A percentile compares a stretch with the other conserved stretches of the same genome.
These are phyloP conservation scores for Morone saxatilis DNA, from an alignment of 2,113 vertebrate genomes.

Conservation along the genomic window DNA sequence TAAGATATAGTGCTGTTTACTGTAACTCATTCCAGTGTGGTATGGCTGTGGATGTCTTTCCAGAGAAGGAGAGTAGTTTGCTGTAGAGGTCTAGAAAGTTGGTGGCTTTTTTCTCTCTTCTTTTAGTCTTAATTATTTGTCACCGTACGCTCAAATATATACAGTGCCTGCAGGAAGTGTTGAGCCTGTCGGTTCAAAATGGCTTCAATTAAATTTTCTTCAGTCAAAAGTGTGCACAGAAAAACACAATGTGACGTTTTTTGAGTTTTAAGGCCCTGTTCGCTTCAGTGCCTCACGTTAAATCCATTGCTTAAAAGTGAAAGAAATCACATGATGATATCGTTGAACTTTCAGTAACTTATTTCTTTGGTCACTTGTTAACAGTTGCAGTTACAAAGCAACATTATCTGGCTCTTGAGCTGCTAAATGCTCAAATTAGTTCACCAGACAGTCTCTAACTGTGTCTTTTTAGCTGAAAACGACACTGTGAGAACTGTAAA, in stretches of 20 bases:
- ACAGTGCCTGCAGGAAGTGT: constrained; percentile 25
- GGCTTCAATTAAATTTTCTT: not conserved
- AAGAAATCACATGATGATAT: not conserved
- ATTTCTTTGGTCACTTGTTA: too few relatives aligned
- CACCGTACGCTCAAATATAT: not conserved
- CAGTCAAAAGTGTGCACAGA: not conserved
- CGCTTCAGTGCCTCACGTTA: not conserved
- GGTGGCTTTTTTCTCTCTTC: constrained; percentile 1
- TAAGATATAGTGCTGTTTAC: constrained; percentile 79
- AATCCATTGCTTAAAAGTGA: not conserved
- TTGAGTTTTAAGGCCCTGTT: not conserved
- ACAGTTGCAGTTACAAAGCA: too few relatives aligned
- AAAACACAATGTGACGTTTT: not conserved
- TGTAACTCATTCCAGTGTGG: constrained; percentile 75
- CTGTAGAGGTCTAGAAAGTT: constrained; percentile 38
- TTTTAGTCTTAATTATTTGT: constrained; percentile 42
- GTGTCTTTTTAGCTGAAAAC: not conserved
- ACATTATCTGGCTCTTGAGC: too few relatives aligned
- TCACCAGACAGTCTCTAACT: too few relatives aligned
- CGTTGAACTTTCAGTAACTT: not conserved
- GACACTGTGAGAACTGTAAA: too few relatives aligned
- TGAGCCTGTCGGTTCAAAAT: not conserved
- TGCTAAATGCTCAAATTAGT: too few relatives aligned
- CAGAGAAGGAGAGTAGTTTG: constrained; percentile 33
- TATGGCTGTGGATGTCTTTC: constrained; percentile 45